Evolutionary conservation across 2,797 vertebrate genomes (phyloP), one percentile per base, ranked within the genome.

Genomic region (Acropternis orthonyx): DNA sequence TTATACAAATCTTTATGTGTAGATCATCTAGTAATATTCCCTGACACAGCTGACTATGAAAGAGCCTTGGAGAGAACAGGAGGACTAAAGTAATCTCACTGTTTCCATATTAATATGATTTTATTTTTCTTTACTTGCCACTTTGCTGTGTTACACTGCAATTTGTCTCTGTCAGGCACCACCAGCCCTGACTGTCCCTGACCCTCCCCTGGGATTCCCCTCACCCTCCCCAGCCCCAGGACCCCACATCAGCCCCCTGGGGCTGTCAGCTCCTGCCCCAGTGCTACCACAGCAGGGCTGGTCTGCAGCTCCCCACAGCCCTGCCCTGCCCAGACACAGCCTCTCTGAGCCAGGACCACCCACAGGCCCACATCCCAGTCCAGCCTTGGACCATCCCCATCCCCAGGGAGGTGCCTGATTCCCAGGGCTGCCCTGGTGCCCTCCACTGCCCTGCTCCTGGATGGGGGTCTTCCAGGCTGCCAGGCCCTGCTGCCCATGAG

Each of bases 271-370:
- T 15, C 14, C 12, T 61, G 36, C 24, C 24, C 24, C 20, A 30
- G 39, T 2, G 22, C 72, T 2, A 4, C 59, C 1, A 2, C 39
- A 81, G 34, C 18, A n/a, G 46, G 23, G 12, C 28, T 0, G 0
- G 28, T 30, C 55, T 85, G 24, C 66, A 68, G 34, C 27, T 52
- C 13, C 26, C 8, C 22, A 7, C 14, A 39, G n/a, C 24, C 22
- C 46, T 54, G 21, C 23, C 26, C 54, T 48, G 19, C 23, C n/a
- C 0, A 0, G 39, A 12, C 51, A 27, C 27, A 22, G 27, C 12
- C 13, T 46, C 5, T 3, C 34, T 12, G 7, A 56, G 30, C 17
- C 0, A 0, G 30, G 59, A 34, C 23, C 8, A 55, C 10, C 15
- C 2, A 1, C 0, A 3, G 28, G 8, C 23, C 37, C 21, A 13